phyloP scores from a whole-genome alignment of 2,888 invertebrate species.

The Zele albiditarsus region DNA sequence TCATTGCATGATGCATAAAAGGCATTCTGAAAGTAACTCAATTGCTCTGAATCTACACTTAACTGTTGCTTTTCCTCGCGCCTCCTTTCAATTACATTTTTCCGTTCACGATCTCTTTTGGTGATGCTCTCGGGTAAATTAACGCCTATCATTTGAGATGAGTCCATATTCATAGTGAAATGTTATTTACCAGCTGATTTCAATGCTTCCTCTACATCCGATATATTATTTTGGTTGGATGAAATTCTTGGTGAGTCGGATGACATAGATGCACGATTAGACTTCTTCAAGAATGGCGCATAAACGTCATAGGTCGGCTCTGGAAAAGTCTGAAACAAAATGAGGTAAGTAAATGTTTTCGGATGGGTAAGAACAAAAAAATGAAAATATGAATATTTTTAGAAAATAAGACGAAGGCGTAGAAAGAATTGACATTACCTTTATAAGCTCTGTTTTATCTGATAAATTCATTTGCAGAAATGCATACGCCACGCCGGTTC shows the following conservation, averaged over 20 bases:
- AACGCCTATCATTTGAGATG: conserved; percentile 64
- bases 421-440: conserved; percentile 26
- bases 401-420: not conserved
- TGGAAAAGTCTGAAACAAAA: conserved; percentile 23
- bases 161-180: conserved; percentile 57
- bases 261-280: not conserved
- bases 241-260: not conserved
- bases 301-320: not conserved
- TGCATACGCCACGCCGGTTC: conserved; percentile 34
- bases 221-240: conserved; percentile 1
- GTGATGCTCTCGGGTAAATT: conserved; percentile 73
- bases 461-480: conserved; percentile 34
- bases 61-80: conserved; percentile 79
- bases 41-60: conserved; percentile 79
- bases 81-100: conserved; percentile 79
- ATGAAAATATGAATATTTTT: not conserved
- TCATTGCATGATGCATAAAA: conserved; percentile 80
- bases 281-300: conserved; percentile 14
- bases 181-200: conserved; percentile 51
- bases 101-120: conserved; percentile 78
- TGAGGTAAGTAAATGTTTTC: not conserved
- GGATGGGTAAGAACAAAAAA: not conserved
- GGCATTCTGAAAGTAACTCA: conserved; percentile 81
- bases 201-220: conserved; percentile 53
- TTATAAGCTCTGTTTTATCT: conserved; percentile 18